Evolutionary conservation across 2,113 vertebrate species (phyloP).

Genomic region (Xenopus laevis): DNA sequence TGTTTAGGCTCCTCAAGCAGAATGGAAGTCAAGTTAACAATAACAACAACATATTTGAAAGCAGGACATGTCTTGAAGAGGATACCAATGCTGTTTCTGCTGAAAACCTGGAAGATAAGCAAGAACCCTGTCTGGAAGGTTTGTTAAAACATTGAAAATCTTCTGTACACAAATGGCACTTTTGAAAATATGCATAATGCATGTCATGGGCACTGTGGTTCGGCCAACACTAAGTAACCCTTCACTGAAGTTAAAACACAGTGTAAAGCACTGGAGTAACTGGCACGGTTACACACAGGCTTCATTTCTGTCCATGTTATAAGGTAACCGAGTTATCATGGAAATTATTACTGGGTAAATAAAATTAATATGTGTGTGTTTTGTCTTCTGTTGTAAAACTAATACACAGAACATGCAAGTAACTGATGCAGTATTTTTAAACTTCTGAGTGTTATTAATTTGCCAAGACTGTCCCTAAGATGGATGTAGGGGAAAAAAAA

Average conservation of each 20-base stretch:
- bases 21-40: slow-evolving; percentile 94
- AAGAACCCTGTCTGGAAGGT: slow-evolving; percentile 74
- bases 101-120: slow-evolving; percentile 64
- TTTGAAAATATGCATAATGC: slow-evolving; percentile 42
- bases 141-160: slow-evolving; percentile 50
- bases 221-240: not conserved
- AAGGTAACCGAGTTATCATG: slow-evolving; percentile 5
- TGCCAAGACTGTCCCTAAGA: not conserved
- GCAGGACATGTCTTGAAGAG: slow-evolving; percentile 64
- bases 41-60: slow-evolving; percentile 89
- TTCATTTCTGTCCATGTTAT: slow-evolving; percentile 23
- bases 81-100: slow-evolving; percentile 61
- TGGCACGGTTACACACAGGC: slow-evolving; percentile 30
- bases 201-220: slow-evolving; percentile 28
- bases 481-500: not conserved
- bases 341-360: slow-evolving; percentile 12
- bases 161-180: slow-evolving; percentile 15
- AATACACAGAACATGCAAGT: slow-evolving; percentile 12
- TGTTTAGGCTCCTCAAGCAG: slow-evolving; percentile 90
- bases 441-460: slow-evolving; percentile 15
- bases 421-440: slow-evolving; percentile 1
- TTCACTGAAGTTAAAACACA: slow-evolving; percentile 18
- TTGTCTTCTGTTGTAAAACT: slow-evolving; percentile 27
- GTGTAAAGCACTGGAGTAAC: slow-evolving; percentile 20
- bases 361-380: slow-evolving; percentile 30